These are phyloP conservation scores for Archivesica marissinica DNA, from an alignment of 1,140 invertebrate species.

Conservation along the genomic window DNA sequence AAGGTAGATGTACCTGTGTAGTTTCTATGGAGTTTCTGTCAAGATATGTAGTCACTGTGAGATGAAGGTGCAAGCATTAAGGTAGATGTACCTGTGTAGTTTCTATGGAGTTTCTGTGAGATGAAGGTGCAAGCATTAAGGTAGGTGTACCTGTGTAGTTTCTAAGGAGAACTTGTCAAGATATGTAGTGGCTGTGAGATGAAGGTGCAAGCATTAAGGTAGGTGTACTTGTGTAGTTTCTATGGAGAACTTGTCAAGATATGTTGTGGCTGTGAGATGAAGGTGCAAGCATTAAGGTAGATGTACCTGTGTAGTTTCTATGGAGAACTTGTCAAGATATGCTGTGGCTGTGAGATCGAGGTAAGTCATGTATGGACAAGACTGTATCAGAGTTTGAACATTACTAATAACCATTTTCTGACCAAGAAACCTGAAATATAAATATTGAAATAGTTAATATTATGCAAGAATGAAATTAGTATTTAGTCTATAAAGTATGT, in stretches of 20 bases:
- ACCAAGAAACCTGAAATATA: slow-evolving; percentile 24
- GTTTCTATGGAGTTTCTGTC: slow-evolving; percentile 8
- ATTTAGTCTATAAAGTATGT: too few relatives aligned
- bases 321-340: slow-evolving; percentile 3
- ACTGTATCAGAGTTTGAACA: slow-evolving; percentile 16
- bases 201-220: not conserved
- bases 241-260: too few relatives aligned
- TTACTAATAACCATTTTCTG: not conserved
- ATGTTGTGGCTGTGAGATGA: slow-evolving; percentile 17
- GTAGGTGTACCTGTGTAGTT: too few relatives aligned
- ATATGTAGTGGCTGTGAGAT: too few relatives aligned
- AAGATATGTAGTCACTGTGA: slow-evolving; percentile 3
- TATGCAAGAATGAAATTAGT: too few relatives aligned
- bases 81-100: too few relatives aligned
- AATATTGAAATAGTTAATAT: too few relatives aligned
- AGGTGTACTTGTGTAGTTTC: not conserved
- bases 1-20: not conserved
- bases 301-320: not conserved
- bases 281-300: not conserved
- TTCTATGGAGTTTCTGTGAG: too few relatives aligned
- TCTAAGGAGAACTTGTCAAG: too few relatives aligned
- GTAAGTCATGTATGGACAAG: not conserved
- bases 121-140: too few relatives aligned
- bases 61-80: too few relatives aligned
- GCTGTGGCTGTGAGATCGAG: slow-evolving; percentile 6